A percentile compares a stretch with the other conserved stretches of the same genome.
phyloP scores from a whole-genome alignment of 2,888 invertebrate genomes.

The Agrotis puta region DNA sequence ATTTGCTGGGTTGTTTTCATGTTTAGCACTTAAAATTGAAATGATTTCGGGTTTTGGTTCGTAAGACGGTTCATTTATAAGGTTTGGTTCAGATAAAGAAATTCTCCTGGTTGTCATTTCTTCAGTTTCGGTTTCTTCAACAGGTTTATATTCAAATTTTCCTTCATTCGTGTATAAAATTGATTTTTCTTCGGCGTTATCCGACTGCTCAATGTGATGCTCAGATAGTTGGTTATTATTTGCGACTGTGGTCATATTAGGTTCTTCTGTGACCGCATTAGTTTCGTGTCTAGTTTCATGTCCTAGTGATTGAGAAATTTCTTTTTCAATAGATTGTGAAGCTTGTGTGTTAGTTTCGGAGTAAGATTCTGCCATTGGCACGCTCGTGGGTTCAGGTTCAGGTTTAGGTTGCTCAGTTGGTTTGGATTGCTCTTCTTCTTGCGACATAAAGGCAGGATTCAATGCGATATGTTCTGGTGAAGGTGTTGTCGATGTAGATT shows the following conservation, averaged over 20 bases:
- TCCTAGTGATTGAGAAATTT: constrained; percentile 69
- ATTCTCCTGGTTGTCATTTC: constrained; percentile 73
- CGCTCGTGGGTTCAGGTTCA: constrained; percentile 35
- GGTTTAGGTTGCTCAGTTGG: constrained; percentile 35
- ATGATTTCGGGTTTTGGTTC: constrained; percentile 77
- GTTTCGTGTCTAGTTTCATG: constrained; percentile 73
- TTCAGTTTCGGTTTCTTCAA: constrained; percentile 46
- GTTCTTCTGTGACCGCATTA: constrained; percentile 23
- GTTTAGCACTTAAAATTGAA: constrained; percentile 71
- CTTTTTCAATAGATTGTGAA: constrained; percentile 23
- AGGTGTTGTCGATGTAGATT: constrained; percentile 31
- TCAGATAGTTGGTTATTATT: constrained; percentile 60
- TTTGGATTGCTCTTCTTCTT: constrained; percentile 31
- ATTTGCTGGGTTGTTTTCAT: constrained; percentile 38
- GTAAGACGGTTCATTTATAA: constrained; percentile 76
- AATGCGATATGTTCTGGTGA: constrained; percentile 35
- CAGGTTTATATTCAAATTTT: constrained; percentile 60
- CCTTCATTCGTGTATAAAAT: constrained; percentile 65
- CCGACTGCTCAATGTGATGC: constrained; percentile 41
- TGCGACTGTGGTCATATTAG: constrained; percentile 32
- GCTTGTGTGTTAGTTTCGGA: constrained; percentile 19
- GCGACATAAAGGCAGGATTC: constrained; percentile 45
- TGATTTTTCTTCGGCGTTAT: constrained; percentile 61
- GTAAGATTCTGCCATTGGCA: constrained; percentile 12
- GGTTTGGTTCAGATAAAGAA: constrained; percentile 74